Evolutionary conservation across 1,140 invertebrate genomes (phyloP), one percentile per base, ranked within the genome.

Genomic region (Papilio polytes): DNA sequence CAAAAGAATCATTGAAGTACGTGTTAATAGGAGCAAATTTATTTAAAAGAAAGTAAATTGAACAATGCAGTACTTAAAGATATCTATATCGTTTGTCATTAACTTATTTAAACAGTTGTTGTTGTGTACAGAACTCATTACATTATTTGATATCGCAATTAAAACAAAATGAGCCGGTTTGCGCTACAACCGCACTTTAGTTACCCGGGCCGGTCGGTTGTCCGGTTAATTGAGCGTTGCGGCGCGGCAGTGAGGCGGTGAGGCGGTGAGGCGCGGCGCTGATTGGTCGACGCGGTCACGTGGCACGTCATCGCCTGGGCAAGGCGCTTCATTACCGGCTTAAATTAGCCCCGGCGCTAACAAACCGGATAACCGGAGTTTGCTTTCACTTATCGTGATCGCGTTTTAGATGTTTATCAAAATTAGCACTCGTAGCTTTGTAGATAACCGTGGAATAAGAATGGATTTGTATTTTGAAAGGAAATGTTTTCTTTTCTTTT

Each of bases 301-400:
- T 73, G 72, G 72, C 72, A 46, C n/a, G 72, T 73, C 72, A 73
- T 73, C 72, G 72, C 72, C 72, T 46, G 41, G 74, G 74, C 18
- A 51, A 22, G 74, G n/a, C 74, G 74, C 41, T 53, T 76, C 41
- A 76, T 76, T 76, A 76, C 74, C 74, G 74, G 41, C 74, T 76
- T 76, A 76, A 76, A 76, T 76, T 76, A 51, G 74, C 74, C 44
- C 74, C 41, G 46, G 74, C 44, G 41, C 20, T 46, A 51, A 51
- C 74, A 51, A 48, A 76, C 74, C 74, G 74, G 74, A 48, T 51
- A 76, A 76, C 46, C 63, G 26, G 63, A 70, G 63, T 70, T 70
- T 31, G 13, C 22, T 70, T 70, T 70, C 63, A 70, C 63, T 70
- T 70, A 70, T 36, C 63, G 63, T 70, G 63, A 70, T 70, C 63